These are phyloP conservation scores for Lypha dubia DNA, from an alignment of 2,888 invertebrate species.

Conservation along the genomic window DNA sequence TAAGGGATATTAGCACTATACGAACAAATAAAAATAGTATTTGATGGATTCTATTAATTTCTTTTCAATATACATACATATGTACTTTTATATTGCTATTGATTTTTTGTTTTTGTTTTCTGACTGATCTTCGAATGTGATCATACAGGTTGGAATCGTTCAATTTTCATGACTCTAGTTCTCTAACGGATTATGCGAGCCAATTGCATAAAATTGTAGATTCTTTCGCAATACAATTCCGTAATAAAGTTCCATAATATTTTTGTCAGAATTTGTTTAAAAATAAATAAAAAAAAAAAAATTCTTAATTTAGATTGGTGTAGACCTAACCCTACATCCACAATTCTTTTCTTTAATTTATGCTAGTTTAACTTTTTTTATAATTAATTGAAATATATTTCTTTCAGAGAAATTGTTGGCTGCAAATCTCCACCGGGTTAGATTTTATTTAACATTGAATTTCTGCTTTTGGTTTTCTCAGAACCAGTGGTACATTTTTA, in stretches of 20 bases:
- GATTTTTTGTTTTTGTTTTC: too few relatives aligned
- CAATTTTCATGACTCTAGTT: too few relatives aligned
- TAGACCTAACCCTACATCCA: background rate
- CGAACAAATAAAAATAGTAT: too few relatives aligned
- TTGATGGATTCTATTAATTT: too few relatives aligned
- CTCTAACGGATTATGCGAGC: too few relatives aligned
- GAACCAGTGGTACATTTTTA: constrained; percentile 47
- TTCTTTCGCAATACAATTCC: background rate
- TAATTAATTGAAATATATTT: background rate
- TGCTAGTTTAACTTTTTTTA: background rate
- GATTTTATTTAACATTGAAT: background rate
- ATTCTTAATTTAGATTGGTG: constrained; percentile 11
- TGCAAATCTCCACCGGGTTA: background rate
- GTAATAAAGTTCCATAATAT: background rate
- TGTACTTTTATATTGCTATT: too few relatives aligned
- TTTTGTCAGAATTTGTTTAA: background rate
- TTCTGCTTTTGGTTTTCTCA: constrained; percentile 34
- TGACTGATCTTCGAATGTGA: too few relatives aligned
- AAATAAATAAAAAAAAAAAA: too few relatives aligned
- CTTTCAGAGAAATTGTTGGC: background rate
- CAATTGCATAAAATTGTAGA: background rate
- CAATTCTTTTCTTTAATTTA: constrained; percentile 1
- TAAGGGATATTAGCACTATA: too few relatives aligned
- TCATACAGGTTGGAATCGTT: too few relatives aligned
- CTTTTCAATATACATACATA: too few relatives aligned